Evolutionary conservation across 2,113 vertebrate species (phyloP), one percentile per base, ranked within the genome.

Genomic region (Terrapene triunguis): DNA sequence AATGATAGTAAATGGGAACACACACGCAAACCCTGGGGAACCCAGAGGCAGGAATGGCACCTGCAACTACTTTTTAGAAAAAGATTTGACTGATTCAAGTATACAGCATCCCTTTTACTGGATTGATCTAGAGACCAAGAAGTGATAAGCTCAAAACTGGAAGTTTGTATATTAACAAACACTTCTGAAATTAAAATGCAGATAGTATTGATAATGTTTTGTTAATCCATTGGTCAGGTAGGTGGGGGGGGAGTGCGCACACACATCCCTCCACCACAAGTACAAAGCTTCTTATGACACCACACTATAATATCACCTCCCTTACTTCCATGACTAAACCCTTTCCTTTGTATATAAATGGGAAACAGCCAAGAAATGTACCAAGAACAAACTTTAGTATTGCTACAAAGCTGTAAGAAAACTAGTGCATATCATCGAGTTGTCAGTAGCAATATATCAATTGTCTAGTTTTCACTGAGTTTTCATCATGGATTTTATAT

Each of bases 271-370:
- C 38, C 38, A 51, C 32, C n/a, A 62, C 5, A 79, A 85, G 29
- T 29, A 13, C 0, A 1, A 57, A 2, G 10, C 5, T 21, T 54
- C 4, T 1, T 10, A 32, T 88, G 44, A 95, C 89, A 89, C 22
- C 69, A 83, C 47, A 59, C 9, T 19, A 6, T 3, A 91, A 7
- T 6, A 35, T 19, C 29, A 22, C 10, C 10, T 10, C 17, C 8
- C 22, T 50, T 10, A 1, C 6, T n/a, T 92, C 42, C 2, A 0
- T 3, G 14, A 84, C 24, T 27, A 5, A 44, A 42, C 12, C 22
- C 29, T 38, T n/a, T 59, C 29, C 42, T 8, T 24, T 21, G 55
- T 57, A 89, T 16, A 47, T 0, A 0, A 4, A 16, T 5, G 3
- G 54, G 48, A 88, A 88, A 62, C 62, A 10, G 53, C 6, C 35